Base-by-base conservation (phyloP, 2,888 invertebrate species). In the Drosophila gaucha region DNA sequence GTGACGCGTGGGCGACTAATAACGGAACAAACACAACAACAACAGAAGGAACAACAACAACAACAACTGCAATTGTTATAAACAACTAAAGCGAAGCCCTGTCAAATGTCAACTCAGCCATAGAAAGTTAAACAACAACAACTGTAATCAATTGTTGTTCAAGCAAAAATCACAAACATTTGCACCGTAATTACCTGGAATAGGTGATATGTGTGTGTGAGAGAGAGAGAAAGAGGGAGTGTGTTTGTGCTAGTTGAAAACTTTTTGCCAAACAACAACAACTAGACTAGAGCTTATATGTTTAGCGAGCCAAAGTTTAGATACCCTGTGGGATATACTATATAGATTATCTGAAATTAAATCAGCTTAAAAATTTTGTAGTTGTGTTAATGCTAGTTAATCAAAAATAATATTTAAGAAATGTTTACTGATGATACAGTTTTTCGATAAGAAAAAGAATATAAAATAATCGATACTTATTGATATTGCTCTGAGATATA, bases 71-170 rank as follows among this genome's bases (percentile, higher is more conserved):
- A 41, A 31, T 39, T 55, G 46, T 55, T 55, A 33, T 20, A 26
- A 56, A 39, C 54, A 76, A 73, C 30, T 43, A 39, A 72, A 50
- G 24, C 26, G 63, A 36, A 72, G 51, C 41, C 41, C 36, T 52
- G 51, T 71, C 66, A 51, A 66, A 60, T 72, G 67, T 62, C 57
- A 76, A 58, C 55, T 68, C 26, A 58, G 26, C 16, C 75, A 58
- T 70, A 38, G 39, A 50, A 73, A 62, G 73, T 57, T 66, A 50
- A 56, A 18, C 51, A 66, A 67, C 80, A 69, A 69, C 43, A 85
- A 78, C 75, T 63, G 76, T 68, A 87, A 83, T 83, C 83, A 85
- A 83, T 83, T 87, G 83, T 74, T 87, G 87, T 84, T 83, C 64
- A 46, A 68, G 71, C 67, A 71, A 69, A 87, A 86, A 83, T 86